Evolutionary conservation across 2,113 vertebrate genomes (phyloP).

Genomic region (Gorsachius goisagi): DNA sequence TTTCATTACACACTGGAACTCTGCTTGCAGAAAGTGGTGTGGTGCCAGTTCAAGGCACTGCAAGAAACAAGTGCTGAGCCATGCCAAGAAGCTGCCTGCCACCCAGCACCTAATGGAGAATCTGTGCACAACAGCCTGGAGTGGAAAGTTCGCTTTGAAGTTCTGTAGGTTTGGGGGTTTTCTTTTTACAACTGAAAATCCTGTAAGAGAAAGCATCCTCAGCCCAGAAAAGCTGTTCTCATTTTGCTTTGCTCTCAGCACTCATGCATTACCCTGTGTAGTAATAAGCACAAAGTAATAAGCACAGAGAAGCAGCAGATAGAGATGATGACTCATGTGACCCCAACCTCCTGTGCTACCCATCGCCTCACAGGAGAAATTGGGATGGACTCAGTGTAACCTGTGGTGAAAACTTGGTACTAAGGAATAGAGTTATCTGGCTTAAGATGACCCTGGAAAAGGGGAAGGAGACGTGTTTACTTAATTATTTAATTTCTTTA

Average conservation of each 20-base stretch:
- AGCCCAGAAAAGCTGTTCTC: not conserved
- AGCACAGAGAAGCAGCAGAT: not conserved
- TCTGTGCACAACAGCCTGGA: not conserved
- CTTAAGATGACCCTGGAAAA: not conserved
- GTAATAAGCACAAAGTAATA: not conserved
- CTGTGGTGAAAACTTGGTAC: not conserved
- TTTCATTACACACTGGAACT: not conserved
- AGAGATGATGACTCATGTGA: not conserved
- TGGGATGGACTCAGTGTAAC: not conserved
- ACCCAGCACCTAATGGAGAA: not conserved
- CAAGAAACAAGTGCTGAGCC: not conserved
- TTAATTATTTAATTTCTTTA: not conserved
- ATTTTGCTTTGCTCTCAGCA: not conserved
- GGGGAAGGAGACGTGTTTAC: not conserved
- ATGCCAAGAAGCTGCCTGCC: not conserved
- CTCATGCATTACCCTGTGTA: not conserved
- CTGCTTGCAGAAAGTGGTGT: not conserved
- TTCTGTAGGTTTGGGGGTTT: not conserved
- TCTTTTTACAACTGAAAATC: not conserved
- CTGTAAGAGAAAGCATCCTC: not conserved
- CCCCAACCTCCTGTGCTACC: not conserved
- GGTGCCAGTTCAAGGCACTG: not conserved
- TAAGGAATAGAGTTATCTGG: not conserved
- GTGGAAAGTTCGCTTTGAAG: not conserved
- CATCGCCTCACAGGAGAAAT: not conserved